These are phyloP conservation scores for Germaria angustata DNA, from an alignment of 2,888 invertebrate genomes.

Conservation along the genomic window DNA sequence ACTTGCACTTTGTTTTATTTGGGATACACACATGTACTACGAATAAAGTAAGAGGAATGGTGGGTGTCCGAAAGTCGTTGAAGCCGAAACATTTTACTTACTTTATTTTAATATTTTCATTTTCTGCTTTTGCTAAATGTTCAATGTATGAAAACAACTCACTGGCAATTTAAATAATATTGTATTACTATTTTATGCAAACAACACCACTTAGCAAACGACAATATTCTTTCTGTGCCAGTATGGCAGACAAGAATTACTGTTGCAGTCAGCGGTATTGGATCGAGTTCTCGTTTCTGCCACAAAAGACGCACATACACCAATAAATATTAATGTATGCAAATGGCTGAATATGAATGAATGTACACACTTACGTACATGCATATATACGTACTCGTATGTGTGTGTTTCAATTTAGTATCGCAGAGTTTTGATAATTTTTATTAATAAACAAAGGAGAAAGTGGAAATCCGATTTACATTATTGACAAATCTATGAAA, in stretches of 20 bases:
- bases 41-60: neutral
- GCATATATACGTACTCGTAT: neutral
- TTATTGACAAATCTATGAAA: no score
- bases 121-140: conserved; percentile 40
- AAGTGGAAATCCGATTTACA: no score
- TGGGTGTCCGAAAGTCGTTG: neutral
- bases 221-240: conserved; percentile 57
- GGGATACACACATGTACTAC: neutral
- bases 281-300: neutral
- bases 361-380: neutral
- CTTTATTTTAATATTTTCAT: neutral
- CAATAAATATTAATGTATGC: neutral
- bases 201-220: conserved; percentile 68
- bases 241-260: conserved; percentile 33
- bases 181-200: conserved; percentile 70
- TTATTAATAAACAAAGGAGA: no score
- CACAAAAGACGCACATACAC: conserved; percentile 4
- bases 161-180: conserved; percentile 71
- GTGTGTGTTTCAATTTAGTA: neutral
- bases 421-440: no score
- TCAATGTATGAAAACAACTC: conserved; percentile 62
- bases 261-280: conserved; percentile 14
- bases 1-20: no score
- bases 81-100: neutral
- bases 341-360: neutral